These are phyloP conservation scores for Phymastichus coffea DNA, from an alignment of 1,140 invertebrate species.

Conservation along the genomic window DNA sequence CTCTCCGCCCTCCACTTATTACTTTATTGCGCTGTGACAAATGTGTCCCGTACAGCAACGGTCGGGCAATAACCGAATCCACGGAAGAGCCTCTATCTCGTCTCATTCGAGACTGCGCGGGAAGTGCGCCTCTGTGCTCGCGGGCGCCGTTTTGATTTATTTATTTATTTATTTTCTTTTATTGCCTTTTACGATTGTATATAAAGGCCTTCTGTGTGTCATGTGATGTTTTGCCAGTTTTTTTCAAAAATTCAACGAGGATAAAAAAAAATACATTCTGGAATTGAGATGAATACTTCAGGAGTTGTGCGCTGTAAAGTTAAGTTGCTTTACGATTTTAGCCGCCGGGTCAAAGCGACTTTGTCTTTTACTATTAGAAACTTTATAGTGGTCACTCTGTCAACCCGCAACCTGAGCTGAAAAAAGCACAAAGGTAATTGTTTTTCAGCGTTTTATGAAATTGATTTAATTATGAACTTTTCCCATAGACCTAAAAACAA, in stretches of 20 bases:
- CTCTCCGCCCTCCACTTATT: slow-evolving; percentile 8
- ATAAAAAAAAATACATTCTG: background rate
- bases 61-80: background rate
- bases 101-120: too few relatives aligned
- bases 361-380: slow-evolving; percentile 1
- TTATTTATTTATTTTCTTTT: slow-evolving; percentile 22
- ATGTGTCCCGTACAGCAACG: too few relatives aligned
- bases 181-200: slow-evolving; percentile 24
- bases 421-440: too few relatives aligned
- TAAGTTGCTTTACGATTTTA: slow-evolving; percentile 10
- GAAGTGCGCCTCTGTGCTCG: too few relatives aligned
- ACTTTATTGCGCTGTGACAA: slow-evolving; percentile 13
- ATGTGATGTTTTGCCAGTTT: slow-evolving; percentile 7
- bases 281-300: slow-evolving; percentile 8
- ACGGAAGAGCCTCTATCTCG: too few relatives aligned
- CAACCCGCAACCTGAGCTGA: too few relatives aligned
- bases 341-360: slow-evolving; percentile 13
- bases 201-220: too few relatives aligned
- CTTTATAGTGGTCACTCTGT: too few relatives aligned
- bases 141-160: background rate
- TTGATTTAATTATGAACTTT: too few relatives aligned
- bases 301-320: slow-evolving; percentile 9
- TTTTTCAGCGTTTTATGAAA: too few relatives aligned
- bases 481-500: too few relatives aligned
- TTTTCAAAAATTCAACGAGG: slow-evolving; percentile 25